A percentile compares a stretch with the other conserved stretches of the same genome.
Evolutionary conservation across 2,113 vertebrate species (phyloP).

Genomic region (Corvus hawaiiensis): DNA sequence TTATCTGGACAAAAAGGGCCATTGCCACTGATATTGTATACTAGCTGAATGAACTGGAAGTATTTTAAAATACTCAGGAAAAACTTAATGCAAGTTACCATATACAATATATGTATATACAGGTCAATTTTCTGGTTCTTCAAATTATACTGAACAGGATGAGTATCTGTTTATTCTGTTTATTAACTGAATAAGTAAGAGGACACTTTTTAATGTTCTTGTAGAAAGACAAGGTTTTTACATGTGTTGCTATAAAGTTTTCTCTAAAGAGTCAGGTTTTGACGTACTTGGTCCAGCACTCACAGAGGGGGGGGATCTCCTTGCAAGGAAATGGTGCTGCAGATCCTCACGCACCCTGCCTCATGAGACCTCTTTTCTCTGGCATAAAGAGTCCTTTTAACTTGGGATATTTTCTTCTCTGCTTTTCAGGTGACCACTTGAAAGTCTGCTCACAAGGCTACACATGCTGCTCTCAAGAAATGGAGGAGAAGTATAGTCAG

Average conservation of each 20-base stretch:
- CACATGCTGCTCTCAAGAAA: constrained; percentile 96
- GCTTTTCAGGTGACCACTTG: constrained; percentile 84
- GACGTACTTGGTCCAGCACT: accelerated
- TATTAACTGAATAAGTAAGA: not conserved
- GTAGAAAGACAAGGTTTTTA: not conserved
- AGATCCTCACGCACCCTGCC: not conserved
- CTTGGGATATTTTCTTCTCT: not conserved
- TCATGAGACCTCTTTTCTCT: not conserved
- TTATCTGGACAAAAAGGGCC: not conserved
- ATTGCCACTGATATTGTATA: not conserved
- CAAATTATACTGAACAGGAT: not conserved
- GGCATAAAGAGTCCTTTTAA: not conserved
- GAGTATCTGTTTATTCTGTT: not conserved
- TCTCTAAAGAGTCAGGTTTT: not conserved
- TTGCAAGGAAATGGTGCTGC: not conserved
- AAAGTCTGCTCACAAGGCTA: constrained; percentile 92
- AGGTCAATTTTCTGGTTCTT: not conserved
- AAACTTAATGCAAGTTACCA: not conserved
- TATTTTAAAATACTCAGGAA: not conserved
- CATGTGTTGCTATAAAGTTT: not conserved
- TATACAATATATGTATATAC: not conserved
- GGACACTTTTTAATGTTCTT: not conserved
- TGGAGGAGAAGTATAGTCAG: constrained; percentile 95
- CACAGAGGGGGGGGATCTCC: accelerated
- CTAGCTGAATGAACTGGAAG: not conserved